A percentile compares a stretch with the other conserved stretches of the same genome.
Evolutionary conservation across 1,140 invertebrate species (phyloP).

Genomic region (Tribolium madens): DNA sequence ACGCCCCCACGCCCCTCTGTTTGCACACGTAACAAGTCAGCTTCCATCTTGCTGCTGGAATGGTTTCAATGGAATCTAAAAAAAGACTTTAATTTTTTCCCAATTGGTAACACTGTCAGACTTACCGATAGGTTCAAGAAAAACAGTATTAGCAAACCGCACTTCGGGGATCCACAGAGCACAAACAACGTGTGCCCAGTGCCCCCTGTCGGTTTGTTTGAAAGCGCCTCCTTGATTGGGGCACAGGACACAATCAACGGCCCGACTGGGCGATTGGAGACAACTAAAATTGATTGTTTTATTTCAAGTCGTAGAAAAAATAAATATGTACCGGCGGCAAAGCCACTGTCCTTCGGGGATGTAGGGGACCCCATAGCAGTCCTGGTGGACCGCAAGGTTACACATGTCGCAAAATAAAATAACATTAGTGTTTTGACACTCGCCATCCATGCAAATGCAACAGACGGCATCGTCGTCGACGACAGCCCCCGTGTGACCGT

Average conservation of each 20-base stretch:
- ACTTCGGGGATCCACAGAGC: constrained; percentile 99
- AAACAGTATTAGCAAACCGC: constrained; percentile 96
- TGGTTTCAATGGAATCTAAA: constrained; percentile 91
- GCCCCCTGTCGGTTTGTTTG: constrained; percentile 96
- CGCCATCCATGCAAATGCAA: constrained; percentile 94
- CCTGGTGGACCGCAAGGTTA: constrained; percentile 98
- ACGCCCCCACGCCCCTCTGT: constrained; percentile 92
- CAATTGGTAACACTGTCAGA: neutral
- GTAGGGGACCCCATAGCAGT: constrained; percentile 99
- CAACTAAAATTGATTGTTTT: constrained; percentile 68
- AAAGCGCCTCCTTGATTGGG: constrained; percentile 98
- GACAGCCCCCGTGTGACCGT: constrained; percentile 75
- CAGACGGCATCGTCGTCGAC: constrained; percentile 98
- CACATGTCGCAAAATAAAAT: constrained; percentile 99
- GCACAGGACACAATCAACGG: constrained; percentile 97
- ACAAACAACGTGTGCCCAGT: constrained; percentile 99
- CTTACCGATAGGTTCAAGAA: constrained; percentile 90
- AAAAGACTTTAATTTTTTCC: neutral
- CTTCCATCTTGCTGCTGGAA: constrained; percentile 95
- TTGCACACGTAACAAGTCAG: constrained; percentile 97
- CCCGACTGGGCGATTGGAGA: constrained; percentile 93
- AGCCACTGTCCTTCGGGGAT: constrained; percentile 99
- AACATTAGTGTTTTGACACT: constrained; percentile 97
- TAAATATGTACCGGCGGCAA: constrained; percentile 75
- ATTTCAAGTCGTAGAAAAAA: neutral